Percentiles rank a stretch among this genome's conserved stretches.
phyloP scores from a whole-genome alignment of 2,888 invertebrate genomes.

The Isoperla grammatica region DNA sequence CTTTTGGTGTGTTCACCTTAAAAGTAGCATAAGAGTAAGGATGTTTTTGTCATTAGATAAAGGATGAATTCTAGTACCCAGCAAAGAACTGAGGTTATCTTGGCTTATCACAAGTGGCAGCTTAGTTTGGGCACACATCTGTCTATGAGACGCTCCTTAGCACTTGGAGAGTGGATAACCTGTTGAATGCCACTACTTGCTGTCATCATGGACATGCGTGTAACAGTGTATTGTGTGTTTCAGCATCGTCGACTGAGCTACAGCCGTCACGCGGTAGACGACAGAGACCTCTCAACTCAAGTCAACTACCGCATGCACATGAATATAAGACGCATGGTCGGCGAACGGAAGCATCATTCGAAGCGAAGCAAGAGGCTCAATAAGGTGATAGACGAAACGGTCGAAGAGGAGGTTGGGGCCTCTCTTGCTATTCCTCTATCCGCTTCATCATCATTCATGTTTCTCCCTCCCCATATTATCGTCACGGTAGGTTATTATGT shows the following conservation, averaged over 20 bases:
- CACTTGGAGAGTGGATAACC: no score
- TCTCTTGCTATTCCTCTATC: not conserved
- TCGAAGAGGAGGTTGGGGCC: not conserved
- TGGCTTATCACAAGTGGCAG: no score
- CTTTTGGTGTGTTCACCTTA: no score
- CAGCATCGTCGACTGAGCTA: conserved; percentile 87
- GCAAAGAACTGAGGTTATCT: no score
- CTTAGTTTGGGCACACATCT: no score
- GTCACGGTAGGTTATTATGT: not conserved
- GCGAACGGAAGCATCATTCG: conserved; percentile 67
- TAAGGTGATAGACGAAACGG: conserved; percentile 53
- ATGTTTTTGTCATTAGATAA: no score
- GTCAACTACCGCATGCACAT: conserved; percentile 85
- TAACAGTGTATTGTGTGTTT: conserved; percentile 37
- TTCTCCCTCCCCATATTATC: not conserved
- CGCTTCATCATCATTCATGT: not conserved
- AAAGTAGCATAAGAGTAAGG: no score
- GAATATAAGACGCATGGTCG: conserved; percentile 82
- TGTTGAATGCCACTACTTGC: no score
- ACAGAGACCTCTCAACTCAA: conserved; percentile 75
- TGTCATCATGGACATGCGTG: no score
- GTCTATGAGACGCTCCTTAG: no score
- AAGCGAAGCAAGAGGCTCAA: conserved; percentile 79
- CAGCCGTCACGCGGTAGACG: conserved; percentile 86
- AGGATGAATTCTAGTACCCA: no score